Evolutionary conservation across 2,113 vertebrate genomes (phyloP), one percentile per base, ranked within the genome.

Genomic region (Psittacara wagleri): DNA sequence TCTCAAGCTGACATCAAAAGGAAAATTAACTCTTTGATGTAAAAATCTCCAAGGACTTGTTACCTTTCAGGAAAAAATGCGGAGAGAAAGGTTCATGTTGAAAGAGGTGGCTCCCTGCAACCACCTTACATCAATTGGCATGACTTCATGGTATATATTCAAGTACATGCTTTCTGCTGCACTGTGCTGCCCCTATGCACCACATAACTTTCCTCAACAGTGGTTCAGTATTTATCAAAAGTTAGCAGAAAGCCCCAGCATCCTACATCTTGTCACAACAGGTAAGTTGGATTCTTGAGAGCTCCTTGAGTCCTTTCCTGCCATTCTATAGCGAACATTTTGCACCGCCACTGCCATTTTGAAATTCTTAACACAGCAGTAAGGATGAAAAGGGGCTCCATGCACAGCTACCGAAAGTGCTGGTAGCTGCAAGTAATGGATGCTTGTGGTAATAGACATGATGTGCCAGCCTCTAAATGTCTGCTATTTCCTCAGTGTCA

Each of bases 141-240:
- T 8, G 6, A 39, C 41, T 23, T 72, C 18, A 18, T 7, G 4
- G 15, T 22, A 39, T 18, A 10, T 43, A 59, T 69, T 70, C n/a
- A 72, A 14, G 25, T 14, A 55, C 25, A 37, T 79, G 62, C 6
- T 62, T 80, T 92, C 83, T 46, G 55, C 19, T 35, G 15, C 28
- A 13, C 17, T 17, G 1, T 2, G 9, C 17, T 64, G 15, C 59
- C 48, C 33, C 48, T 43, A 25, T 15, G 7, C 17, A 86, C 51
- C 2, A 0, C 0, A 0, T 17, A 62, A 52, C 27, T 11, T 54
- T 55, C 63, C 52, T 67, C 46, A 48, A 0, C 12, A 29, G 41
- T 11, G 20, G 18, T 68, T 72, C 12, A 17, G 27, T 8, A 33
- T 73, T 35, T n/a, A 52, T 10, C 35, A 67, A 31, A 63, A 73